Evolutionary conservation across 2,797 vertebrate genomes (phyloP).

Genomic region (Pygocentrus nattereri): DNA sequence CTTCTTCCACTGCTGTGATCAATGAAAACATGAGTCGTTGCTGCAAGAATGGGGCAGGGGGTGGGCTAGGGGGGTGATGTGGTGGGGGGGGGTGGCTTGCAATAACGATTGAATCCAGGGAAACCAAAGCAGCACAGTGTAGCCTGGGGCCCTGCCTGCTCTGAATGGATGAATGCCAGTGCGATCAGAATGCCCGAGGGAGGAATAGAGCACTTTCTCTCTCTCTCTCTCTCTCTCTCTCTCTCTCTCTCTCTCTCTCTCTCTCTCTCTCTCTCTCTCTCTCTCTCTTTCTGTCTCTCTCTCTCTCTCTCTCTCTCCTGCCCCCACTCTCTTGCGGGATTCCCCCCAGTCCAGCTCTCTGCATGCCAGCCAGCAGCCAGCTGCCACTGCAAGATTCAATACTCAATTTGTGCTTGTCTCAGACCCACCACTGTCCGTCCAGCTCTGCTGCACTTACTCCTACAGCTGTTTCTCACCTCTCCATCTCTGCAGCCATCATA

Average conservation of each 20-base stretch:
- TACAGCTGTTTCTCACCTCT: constrained; percentile 25
- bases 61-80: constrained; percentile 30
- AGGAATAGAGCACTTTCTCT: constrained; percentile 56
- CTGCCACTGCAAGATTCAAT: constrained; percentile 41
- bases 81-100: neutral
- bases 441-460: constrained; percentile 27
- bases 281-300: too few relatives aligned
- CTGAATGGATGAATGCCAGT: constrained; percentile 62
- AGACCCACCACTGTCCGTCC: constrained; percentile 9
- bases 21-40: constrained; percentile 24
- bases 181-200: constrained; percentile 55
- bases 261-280: constrained; percentile 46
- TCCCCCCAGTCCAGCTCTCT: constrained; percentile 42
- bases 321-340: constrained; percentile 60
- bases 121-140: constrained; percentile 60
- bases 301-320: constrained; percentile 47
- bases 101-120: constrained; percentile 47
- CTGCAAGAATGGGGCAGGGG: constrained; percentile 9
- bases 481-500: neutral
- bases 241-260: constrained; percentile 46
- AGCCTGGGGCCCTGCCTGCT: constrained; percentile 57
- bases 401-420: constrained; percentile 29
- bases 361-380: constrained; percentile 58
- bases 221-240: constrained; percentile 48
- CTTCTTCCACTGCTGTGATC: constrained; percentile 26